Evolutionary conservation across 2,113 vertebrate genomes (phyloP).

Genomic region (Eubucco bourcierii): DNA sequence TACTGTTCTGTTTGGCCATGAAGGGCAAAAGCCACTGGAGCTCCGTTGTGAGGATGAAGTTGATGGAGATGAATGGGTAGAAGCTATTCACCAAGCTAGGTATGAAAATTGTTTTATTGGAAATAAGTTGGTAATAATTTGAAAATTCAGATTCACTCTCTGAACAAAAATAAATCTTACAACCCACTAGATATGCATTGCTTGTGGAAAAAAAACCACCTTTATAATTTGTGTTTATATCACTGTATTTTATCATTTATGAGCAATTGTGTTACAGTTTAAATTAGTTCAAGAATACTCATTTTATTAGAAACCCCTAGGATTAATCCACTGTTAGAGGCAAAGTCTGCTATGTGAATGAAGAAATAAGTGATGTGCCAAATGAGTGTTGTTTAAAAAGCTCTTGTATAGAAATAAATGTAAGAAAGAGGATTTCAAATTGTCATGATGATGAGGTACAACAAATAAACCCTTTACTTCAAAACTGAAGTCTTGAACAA

Average conservation of each 20-base stretch:
- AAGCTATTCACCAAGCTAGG: constrained; percentile 98
- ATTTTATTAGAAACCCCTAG: background rate
- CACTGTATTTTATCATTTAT: background rate
- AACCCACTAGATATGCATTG: background rate
- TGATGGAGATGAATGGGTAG: constrained; percentile 96
- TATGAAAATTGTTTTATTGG: constrained; percentile 52
- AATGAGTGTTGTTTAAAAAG: background rate
- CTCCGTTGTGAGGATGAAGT: constrained; percentile 92
- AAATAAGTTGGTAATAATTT: background rate
- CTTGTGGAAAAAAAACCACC: background rate
- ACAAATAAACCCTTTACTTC: background rate
- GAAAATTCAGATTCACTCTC: background rate
- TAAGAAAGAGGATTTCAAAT: background rate
- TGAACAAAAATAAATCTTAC: background rate
- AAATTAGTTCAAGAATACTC: background rate
- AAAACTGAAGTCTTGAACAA: background rate
- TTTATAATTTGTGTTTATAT: background rate
- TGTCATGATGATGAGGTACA: background rate
- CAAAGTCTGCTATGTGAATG: background rate
- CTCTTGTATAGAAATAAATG: background rate
- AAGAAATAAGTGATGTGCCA: background rate
- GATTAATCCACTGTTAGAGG: background rate
- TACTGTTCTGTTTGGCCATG: constrained; percentile 94
- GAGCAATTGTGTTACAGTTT: background rate
- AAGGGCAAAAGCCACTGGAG: constrained; percentile 96